phyloP scores from a whole-genome alignment of 2,113 vertebrate genomes.

The Tringa solitaria region DNA sequence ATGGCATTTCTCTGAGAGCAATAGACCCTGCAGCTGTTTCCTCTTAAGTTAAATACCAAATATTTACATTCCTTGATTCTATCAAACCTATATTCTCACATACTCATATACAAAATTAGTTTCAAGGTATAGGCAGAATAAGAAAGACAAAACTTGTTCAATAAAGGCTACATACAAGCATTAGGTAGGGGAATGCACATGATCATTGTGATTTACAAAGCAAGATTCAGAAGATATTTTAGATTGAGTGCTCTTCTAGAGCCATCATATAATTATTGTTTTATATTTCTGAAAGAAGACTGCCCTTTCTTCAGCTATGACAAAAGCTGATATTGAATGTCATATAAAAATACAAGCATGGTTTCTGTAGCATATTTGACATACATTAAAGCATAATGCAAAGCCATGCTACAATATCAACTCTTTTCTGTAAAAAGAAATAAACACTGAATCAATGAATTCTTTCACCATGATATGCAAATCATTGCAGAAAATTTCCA shows the following conservation, averaged over 20 bases:
- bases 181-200: background rate
- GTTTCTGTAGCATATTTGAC: background rate
- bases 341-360: background rate
- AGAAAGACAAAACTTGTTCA: background rate
- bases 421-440: background rate
- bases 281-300: background rate
- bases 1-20: background rate
- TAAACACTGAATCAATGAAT: background rate
- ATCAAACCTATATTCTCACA: background rate
- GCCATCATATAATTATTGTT: background rate
- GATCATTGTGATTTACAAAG: background rate
- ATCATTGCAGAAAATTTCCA: background rate
- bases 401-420: background rate
- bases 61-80: background rate
- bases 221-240: background rate
- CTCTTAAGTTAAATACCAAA: background rate
- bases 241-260: background rate
- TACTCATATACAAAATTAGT: background rate
- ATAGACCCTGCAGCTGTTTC: background rate
- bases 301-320: background rate
- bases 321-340: background rate
- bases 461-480: background rate
- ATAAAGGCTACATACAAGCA: background rate
- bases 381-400: background rate
- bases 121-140: background rate